These are phyloP conservation scores for Dione juno DNA, from an alignment of 2,888 invertebrate species.

Conservation along the genomic window DNA sequence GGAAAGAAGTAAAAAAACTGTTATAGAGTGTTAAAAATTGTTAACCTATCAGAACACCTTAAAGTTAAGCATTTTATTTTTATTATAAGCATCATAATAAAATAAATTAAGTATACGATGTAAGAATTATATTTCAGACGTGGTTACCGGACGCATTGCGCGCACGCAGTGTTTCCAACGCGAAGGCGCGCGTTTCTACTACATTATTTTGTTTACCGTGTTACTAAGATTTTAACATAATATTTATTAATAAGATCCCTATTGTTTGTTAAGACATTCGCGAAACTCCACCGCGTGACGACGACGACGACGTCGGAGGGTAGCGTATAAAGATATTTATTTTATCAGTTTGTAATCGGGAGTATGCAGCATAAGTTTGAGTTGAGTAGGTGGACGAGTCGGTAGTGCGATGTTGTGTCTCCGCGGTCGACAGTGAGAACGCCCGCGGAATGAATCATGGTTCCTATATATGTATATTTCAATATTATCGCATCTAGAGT, in stretches of 20 bases:
- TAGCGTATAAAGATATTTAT: conserved; percentile 57
- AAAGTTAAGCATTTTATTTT: not conserved
- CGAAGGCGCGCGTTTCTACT: conserved; percentile 80
- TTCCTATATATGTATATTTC: conserved; percentile 85
- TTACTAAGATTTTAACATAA: conserved; percentile 57
- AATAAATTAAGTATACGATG: conserved; percentile 27
- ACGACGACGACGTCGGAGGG: conserved; percentile 54
- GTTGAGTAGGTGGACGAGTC: conserved; percentile 75
- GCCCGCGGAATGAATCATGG: conserved; percentile 83
- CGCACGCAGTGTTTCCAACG: conserved; percentile 61
- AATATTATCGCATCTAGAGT: conserved; percentile 84
- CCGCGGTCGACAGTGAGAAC: conserved; percentile 65
- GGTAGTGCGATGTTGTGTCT: conserved; percentile 80
- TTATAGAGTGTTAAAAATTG: conserved; percentile 3
- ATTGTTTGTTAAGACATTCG: conserved; percentile 65
- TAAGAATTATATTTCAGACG: conserved; percentile 17
- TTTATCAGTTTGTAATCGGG: conserved; percentile 65
- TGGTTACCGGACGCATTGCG: conserved; percentile 47
- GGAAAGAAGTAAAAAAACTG: conserved; percentile 23
- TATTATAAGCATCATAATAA: not conserved
- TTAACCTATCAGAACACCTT: not conserved
- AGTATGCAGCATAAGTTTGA: conserved; percentile 66
- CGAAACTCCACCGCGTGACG: conserved; percentile 60
- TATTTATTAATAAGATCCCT: conserved; percentile 63
- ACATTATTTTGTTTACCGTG: conserved; percentile 78